These are phyloP conservation scores for rabbit (Oryctolagus cuniculus) DNA, from an alignment of 2,113 vertebrate species.

Conservation along the genomic window mOryCun1.1 NC_091438.1:36373501-36374000, in stretches of 20 bases:
- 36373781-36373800: neutral
- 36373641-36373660: neutral
- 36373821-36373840: neutral
- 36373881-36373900: neutral
- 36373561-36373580: neutral
- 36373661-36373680: neutral
- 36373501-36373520: neutral
- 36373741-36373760: constrained; percentile 18
- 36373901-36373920: neutral
- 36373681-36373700: no score
- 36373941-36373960: neutral
- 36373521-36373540: neutral
- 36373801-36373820: neutral
- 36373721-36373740: neutral
- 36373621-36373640: neutral
- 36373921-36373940: neutral
- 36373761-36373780: neutral
- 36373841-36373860: neutral
- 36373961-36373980: neutral
- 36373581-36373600: neutral
- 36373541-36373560: constrained; percentile 37
- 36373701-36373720: neutral
- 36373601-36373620: constrained; percentile 11
- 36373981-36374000: neutral
- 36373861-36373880: no score